Evolutionary conservation across 2,797 vertebrate genomes (phyloP), one percentile per base, ranked within the genome.

Genomic region (Xyrichtys novacula): DNA sequence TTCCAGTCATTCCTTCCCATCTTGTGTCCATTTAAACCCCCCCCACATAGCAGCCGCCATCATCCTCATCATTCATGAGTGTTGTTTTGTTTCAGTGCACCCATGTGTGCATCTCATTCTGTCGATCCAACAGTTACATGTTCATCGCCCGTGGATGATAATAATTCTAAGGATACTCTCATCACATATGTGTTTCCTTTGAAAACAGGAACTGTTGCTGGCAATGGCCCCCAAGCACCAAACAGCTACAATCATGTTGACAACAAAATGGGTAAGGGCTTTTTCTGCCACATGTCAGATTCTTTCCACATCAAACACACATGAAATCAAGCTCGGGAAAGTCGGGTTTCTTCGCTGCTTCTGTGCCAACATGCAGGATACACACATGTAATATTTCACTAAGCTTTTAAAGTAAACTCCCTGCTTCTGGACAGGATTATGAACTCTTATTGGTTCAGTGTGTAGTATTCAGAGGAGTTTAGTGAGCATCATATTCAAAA

Each of bases 211-310:
- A 61, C 91, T 63, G 60, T 90, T 84, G 78, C 92, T 71, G 94
- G 89, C 43, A 95, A 95, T 72, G 93, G 90, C 59, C 87, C 93
- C 32, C 82, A 78, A 67, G 81, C 91, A 65, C 89, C 94, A 15
- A 95, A 95, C 86, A 96, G 85, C 92, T 96, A 95, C 1, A 96
- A 97, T 86, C 91, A 96, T 39, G 91, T 96, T 87, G 96, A 98
- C 93, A 95, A 92, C 76, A 94, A 94, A 85, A 93, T 94, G 89
- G 94, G 97, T 98, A 93, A 95, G 95, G 20, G 4, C 32, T 17
- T 32, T 74, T 73, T 75, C 31, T 71, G 23, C 12, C 32, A 54
- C 39, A 14, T 34, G 5, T 28, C 44, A 6, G 19, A 10, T 63
- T 48, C 10, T 68, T 61, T 49, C 60, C 59, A 46, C 44, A 48